Base-by-base conservation (phyloP, 2,113 vertebrate species). In the Mesoclemmys tuberculata region DNA sequence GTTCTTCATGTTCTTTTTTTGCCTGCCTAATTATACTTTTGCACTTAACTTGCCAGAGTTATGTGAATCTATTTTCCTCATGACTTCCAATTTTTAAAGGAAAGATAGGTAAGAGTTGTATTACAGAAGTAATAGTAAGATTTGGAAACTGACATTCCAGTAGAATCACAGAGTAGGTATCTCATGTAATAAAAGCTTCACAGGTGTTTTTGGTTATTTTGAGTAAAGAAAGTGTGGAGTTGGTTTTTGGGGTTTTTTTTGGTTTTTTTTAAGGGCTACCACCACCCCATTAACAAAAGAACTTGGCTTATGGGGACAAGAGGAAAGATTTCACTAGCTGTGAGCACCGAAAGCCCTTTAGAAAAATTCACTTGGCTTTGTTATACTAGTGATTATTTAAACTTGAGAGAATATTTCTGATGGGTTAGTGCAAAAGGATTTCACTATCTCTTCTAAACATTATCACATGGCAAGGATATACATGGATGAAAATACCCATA, bases 401-500 rank as follows among this genome's bases (percentile, higher is more conserved):
- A 35, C 68, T 88, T 84, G 48, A 93, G 64, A 90, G 80, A 92
- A 80, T 88, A 90, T 96, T 97, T 89, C 56, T 87, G 96, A 90
- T 6, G 52, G 38, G 85, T 89, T 81, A 95, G 64, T 1, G 84
- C 80, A 74, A 44, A 85, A 68, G 31, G 82, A 88, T 86, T 4
- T n/a, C 51, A 54, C 16, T 71, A 90, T 81, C 71, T 82, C 55
- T n/a, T 58, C 5, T 35, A 13, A 52, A 87, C 83, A 74, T 86
- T 46, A 55, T 27, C 68, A 68, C 1, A 0, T 26, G 85, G 27
- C 19, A 29, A 64, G n/a, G 79, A 5, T 3, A 31, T 6, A 14
- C 31, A 29, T 74, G 19, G 6, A 90, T 19, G 71, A 55, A 84
- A 88, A 54, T 0, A 0, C 2, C 49, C 24, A 10, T 5, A 1